These are phyloP conservation scores for Gnathonemus echidnorhynchus DNA, from an alignment of 2,113 vertebrate species.

Conservation along the genomic window DNA sequence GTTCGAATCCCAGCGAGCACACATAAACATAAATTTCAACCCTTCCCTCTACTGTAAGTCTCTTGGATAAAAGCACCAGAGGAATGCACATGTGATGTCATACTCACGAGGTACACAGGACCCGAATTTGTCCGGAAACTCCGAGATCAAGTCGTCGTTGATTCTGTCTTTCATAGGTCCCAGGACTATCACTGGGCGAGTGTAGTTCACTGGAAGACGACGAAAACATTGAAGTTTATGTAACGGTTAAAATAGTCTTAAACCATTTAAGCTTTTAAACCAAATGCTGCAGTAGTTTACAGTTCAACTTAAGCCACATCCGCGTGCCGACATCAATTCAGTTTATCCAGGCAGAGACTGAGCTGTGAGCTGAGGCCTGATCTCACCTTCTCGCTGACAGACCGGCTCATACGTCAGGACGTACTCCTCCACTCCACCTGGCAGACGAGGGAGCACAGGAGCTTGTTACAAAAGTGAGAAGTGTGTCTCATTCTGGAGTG, in stretches of 20 bases:
- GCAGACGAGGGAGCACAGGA: conserved; percentile 35
- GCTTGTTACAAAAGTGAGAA: background rate
- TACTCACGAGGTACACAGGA: conserved; percentile 97
- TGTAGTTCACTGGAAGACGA: conserved; percentile 75
- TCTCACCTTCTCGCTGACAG: conserved; percentile 91
- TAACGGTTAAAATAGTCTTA: background rate
- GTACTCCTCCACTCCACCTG: conserved; percentile 88
- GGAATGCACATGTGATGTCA: background rate
- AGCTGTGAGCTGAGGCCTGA: background rate
- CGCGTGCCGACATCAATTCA: background rate
- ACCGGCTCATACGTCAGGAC: conserved; percentile 90
- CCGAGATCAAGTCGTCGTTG: conserved; percentile 96
- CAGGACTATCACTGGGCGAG: conserved; percentile 88
- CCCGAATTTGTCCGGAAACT: conserved; percentile 95
- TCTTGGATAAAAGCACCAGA: background rate
- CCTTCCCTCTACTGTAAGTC: background rate
- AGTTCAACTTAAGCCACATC: background rate
- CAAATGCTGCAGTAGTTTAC: background rate
- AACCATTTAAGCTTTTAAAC: background rate
- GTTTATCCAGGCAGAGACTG: background rate
- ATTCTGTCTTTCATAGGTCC: conserved; percentile 96
- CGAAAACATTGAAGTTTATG: background rate
- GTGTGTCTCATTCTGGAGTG: background rate
- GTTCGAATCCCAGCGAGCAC: background rate
- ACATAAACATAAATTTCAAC: background rate